Conservation (phyloP, 2,797 vertebrate species). For the Miichthys miiuy region DNA sequence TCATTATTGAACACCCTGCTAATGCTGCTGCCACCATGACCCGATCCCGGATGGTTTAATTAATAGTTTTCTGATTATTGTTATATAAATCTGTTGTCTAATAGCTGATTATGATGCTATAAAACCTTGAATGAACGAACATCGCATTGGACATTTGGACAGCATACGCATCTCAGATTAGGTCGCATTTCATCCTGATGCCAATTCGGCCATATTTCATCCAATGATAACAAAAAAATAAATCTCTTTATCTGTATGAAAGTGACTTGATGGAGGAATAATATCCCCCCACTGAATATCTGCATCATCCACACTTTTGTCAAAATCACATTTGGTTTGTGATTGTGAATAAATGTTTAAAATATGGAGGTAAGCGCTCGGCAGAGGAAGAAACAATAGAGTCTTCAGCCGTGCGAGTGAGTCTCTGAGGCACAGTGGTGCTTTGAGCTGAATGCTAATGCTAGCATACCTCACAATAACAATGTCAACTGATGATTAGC, state of each 20-base stretch:
- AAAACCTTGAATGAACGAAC: background rate
- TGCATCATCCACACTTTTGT: slow-evolving; percentile 6
- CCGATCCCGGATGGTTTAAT: too few relatives aligned
- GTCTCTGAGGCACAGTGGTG: background rate
- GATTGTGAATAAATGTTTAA: slow-evolving; percentile 36
- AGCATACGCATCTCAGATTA: slow-evolving; percentile 13
- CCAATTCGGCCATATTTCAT: slow-evolving; percentile 1
- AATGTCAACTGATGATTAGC: background rate
- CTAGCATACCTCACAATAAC: background rate
- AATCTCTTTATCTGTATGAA: background rate
- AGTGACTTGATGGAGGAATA: background rate
- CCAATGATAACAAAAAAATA: background rate
- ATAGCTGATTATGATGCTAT: slow-evolving; percentile 7
- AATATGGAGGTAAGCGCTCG: background rate
- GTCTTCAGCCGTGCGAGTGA: background rate
- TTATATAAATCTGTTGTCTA: background rate
- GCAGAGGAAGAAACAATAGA: background rate
- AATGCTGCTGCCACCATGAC: too few relatives aligned
- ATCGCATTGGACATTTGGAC: background rate
- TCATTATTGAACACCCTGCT: too few relatives aligned
- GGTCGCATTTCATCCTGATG: slow-evolving; percentile 9
- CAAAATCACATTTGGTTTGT: slow-evolving; percentile 11
- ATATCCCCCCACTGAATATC: background rate
- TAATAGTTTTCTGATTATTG: too few relatives aligned
- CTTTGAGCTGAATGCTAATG: background rate